phyloP scores from a whole-genome alignment of 1,140 invertebrate species.

The Sycobia sp. region DNA sequence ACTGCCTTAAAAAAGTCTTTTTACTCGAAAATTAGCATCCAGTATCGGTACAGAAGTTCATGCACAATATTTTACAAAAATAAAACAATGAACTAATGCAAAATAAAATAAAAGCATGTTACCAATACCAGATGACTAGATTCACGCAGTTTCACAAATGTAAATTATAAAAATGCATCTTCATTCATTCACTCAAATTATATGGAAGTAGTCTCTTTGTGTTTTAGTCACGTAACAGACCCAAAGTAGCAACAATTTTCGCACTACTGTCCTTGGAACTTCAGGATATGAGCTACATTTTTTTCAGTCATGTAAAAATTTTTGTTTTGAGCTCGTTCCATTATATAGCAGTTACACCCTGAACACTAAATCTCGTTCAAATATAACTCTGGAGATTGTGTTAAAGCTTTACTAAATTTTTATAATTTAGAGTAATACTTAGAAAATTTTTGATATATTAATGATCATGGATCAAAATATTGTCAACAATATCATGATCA shows the following conservation, averaged over 20 bases:
- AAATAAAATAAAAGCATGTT: constrained; percentile 1
- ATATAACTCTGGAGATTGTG: constrained; percentile 10
- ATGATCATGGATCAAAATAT: not conserved
- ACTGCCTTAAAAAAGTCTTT: constrained; percentile 22
- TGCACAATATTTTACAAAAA: not conserved
- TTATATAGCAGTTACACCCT: constrained; percentile 2
- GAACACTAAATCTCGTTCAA: not conserved
- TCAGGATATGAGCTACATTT: not conserved
- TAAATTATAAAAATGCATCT: not conserved
- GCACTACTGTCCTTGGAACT: constrained; percentile 28
- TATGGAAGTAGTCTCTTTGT: constrained; percentile 19
- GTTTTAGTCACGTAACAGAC: not conserved
- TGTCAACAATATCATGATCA: no score
- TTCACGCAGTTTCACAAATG: constrained; percentile 21
- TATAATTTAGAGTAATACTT: not conserved
- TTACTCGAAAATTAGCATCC: constrained; percentile 4
- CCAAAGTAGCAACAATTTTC: constrained; percentile 18
- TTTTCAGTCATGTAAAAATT: constrained; percentile 11
- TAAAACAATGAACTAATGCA: not conserved
- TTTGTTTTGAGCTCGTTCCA: constrained; percentile 2
- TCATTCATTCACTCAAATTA: constrained; percentile 19
- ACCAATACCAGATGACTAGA: constrained; percentile 15
- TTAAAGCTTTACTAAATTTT: not conserved
- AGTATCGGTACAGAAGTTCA: constrained; percentile 12
- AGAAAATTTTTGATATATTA: not conserved